Conservation (phyloP, 2,113 vertebrate species). For the Oncorhynchus keta region DNA sequence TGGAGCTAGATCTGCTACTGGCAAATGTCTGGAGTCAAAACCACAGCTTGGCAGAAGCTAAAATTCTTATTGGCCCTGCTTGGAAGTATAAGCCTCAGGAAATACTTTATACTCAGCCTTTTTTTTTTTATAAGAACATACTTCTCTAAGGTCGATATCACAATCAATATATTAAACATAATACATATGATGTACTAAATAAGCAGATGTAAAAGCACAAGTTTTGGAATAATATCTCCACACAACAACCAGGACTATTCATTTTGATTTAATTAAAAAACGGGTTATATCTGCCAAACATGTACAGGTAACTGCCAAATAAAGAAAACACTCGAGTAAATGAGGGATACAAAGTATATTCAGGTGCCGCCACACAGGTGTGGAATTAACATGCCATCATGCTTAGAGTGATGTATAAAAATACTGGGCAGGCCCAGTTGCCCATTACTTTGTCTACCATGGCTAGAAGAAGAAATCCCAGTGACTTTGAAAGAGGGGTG, state of each 20-base stretch:
- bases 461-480: no score
- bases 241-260: neutral
- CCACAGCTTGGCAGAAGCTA: neutral
- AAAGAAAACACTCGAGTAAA: no score
- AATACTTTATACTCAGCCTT: neutral
- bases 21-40: slow-evolving; percentile 41
- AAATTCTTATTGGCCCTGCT: neutral
- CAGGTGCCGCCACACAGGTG: no score
- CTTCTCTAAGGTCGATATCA: no score
- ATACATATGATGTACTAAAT: neutral
- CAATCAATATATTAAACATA: neutral
- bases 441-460: no score
- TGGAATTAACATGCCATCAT: no score
- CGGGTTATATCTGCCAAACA: no score
- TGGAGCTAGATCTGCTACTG: neutral
- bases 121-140: neutral
- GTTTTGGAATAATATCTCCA: neutral
- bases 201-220: neutral
- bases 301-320: no score
- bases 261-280: neutral
- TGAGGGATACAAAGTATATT: no score
- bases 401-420: no score
- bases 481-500: no score
- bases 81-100: slow-evolving; percentile 12
- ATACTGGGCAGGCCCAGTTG: no score